These are phyloP conservation scores for Sandelia bainsii DNA, from an alignment of 2,797 vertebrate genomes.

Conservation along the genomic window DNA sequence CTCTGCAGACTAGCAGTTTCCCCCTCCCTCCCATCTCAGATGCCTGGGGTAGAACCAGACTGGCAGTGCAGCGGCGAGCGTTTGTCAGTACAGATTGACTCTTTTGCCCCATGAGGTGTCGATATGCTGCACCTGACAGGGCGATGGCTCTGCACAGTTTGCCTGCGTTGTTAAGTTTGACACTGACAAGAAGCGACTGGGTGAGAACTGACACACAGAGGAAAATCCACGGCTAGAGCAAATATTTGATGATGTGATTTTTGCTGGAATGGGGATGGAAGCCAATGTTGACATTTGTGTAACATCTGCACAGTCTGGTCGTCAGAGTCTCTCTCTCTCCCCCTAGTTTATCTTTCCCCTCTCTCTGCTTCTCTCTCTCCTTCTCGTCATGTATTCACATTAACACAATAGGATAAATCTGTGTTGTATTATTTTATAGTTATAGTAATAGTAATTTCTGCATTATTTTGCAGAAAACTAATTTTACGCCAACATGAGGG, in stretches of 20 bases:
- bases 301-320: conserved; percentile 65
- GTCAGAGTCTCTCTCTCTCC: conserved; percentile 43
- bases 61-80: conserved; percentile 60
- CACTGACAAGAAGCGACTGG: conserved; percentile 74
- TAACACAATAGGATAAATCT: background rate
- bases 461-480: background rate
- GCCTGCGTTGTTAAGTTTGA: conserved; percentile 78
- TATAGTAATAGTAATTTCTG: no score
- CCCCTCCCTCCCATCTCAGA: conserved; percentile 31
- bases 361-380: background rate
- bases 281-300: conserved; percentile 75
- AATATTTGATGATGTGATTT: conserved; percentile 86
- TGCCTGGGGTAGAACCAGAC: conserved; percentile 54
- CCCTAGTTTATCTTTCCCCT: conserved; percentile 8
- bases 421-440: background rate
- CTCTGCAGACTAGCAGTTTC: conserved; percentile 40
- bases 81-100: conserved; percentile 80
- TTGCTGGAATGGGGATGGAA: conserved; percentile 70
- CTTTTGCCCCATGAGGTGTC: conserved; percentile 77
- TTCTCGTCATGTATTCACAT: conserved; percentile 11
- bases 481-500: background rate
- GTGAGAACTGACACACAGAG: conserved; percentile 63
- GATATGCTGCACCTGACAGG: conserved; percentile 80
- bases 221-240: conserved; percentile 74
- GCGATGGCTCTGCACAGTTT: conserved; percentile 69